These are phyloP conservation scores for Aphis craccivora DNA, from an alignment of 1,140 invertebrate genomes.

Conservation along the genomic window DNA sequence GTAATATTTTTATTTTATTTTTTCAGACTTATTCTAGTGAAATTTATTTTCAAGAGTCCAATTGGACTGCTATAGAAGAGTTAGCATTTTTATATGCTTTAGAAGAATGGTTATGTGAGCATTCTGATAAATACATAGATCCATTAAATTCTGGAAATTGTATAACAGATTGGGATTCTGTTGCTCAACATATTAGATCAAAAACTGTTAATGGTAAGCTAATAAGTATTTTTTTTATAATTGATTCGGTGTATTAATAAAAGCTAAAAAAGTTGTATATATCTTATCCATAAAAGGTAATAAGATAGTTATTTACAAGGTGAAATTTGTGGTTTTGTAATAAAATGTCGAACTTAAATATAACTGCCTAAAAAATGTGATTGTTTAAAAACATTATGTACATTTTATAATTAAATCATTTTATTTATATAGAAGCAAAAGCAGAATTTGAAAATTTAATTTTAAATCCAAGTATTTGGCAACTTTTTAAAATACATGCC, in stretches of 20 bases:
- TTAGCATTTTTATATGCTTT: neutral
- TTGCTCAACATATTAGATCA: slow-evolving; percentile 31
- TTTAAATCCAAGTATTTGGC: neutral
- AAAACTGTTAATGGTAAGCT: neutral
- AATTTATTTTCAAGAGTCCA: neutral
- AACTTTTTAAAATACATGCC: neutral
- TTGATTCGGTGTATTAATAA: neutral
- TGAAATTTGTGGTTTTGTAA: neutral
- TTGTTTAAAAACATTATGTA: neutral
- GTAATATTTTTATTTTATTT: slow-evolving; percentile 8
- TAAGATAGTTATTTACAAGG: neutral
- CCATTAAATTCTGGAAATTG: neutral
- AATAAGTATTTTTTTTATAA: neutral
- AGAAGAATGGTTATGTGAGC: slow-evolving; percentile 13
- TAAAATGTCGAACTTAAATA: neutral
- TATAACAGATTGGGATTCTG: neutral
- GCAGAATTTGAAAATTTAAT: slow-evolving; percentile 21
- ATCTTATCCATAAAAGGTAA: neutral
- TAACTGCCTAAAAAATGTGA: neutral
- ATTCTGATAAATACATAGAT: neutral
- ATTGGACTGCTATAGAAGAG: slow-evolving; percentile 35
- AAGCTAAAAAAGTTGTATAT: neutral
- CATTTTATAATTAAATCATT: neutral
- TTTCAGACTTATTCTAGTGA: slow-evolving; percentile 39
- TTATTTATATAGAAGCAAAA: slow-evolving; percentile 15